Percentiles rank a stretch among this genome's conserved stretches.
These are phyloP conservation scores for Agapornis canus DNA, from an alignment of 2,797 vertebrate species.

Conservation along the genomic window DNA sequence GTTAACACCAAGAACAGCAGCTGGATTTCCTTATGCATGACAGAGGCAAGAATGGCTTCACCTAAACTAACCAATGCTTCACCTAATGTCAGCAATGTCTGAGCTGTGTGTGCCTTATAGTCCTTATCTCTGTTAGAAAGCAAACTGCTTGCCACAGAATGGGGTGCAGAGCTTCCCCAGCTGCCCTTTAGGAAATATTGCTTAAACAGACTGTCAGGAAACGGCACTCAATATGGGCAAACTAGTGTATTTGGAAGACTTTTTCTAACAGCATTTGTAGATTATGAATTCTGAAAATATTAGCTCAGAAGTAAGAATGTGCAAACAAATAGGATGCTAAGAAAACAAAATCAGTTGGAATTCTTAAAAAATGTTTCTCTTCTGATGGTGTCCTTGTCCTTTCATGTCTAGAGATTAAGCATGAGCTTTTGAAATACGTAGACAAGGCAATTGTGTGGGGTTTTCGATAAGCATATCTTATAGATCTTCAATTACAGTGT, in stretches of 20 bases:
- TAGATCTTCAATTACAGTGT: slow-evolving; percentile 29
- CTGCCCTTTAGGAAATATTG: neutral
- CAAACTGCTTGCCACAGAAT: fast-evolving
- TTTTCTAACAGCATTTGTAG: neutral
- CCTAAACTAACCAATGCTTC: too few relatives aligned
- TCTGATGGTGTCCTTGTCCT: neutral
- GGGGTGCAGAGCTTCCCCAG: neutral
- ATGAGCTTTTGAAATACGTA: neutral
- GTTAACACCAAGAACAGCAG: neutral
- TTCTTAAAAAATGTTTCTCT: neutral
- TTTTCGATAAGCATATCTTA: slow-evolving; percentile 12
- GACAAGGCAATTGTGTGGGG: neutral
- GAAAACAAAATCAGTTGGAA: neutral
- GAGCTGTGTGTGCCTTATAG: fast-evolving
- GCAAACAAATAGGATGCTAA: neutral
- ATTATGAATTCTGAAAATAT: neutral
- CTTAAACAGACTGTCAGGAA: neutral
- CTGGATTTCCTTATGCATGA: neutral
- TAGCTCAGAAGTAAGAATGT: neutral
- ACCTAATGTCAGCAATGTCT: neutral
- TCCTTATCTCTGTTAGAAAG: neutral
- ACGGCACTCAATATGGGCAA: neutral
- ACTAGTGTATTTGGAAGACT: neutral
- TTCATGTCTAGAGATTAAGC: neutral
- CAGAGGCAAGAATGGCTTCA: neutral